phyloP scores from a whole-genome alignment of 2,797 vertebrate genomes.

The Sphenopsis melanotis region DNA sequence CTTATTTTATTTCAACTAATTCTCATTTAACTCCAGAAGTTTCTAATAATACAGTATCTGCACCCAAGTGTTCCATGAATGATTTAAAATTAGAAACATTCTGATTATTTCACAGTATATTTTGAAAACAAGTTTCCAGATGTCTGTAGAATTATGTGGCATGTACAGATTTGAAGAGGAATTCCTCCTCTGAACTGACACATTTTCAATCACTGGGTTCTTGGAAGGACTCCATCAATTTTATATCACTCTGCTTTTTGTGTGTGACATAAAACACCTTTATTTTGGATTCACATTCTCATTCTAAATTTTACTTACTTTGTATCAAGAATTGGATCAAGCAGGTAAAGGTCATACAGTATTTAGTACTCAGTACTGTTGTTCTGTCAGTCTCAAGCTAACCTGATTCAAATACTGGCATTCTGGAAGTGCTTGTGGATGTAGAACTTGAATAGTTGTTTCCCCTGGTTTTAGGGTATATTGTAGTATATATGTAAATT shows the following conservation, averaged over 20 bases:
- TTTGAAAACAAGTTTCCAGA: background rate
- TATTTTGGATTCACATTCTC: background rate
- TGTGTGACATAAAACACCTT: background rate
- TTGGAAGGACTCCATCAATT: background rate
- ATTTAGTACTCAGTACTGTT: background rate
- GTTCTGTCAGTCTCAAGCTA: background rate
- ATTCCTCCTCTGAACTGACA: background rate
- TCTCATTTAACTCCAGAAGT: background rate
- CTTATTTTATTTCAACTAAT: background rate
- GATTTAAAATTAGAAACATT: background rate
- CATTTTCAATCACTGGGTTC: background rate
- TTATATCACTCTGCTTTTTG: background rate
- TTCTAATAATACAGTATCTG: background rate
- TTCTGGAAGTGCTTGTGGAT: background rate
- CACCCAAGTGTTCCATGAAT: background rate
- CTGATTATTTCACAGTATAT: background rate
- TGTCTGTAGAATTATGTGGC: background rate
- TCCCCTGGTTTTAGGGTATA: background rate
- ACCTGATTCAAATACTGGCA: background rate
- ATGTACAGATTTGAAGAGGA: background rate
- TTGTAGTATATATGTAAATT: background rate
- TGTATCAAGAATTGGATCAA: background rate
- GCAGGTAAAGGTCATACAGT: background rate
- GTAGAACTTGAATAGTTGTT: background rate
- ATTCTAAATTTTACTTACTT: background rate